Base-by-base conservation (phyloP, 2,888 invertebrate species). In the Andrena camellia region DNA sequence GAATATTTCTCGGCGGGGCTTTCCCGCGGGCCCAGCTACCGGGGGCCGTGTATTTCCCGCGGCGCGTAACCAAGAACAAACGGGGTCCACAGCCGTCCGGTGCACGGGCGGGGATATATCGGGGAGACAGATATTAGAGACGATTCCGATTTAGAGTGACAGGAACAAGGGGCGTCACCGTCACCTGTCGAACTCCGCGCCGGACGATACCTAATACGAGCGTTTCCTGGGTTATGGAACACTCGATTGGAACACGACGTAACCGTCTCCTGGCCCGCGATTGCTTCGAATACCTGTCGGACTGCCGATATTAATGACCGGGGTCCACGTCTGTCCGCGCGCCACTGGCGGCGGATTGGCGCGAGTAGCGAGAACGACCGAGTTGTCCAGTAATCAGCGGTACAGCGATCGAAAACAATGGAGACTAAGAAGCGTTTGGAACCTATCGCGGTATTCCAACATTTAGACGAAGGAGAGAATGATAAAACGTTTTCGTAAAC, bases 181-280 rank as follows among this genome's bases (percentile, higher is more conserved):
- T 83, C 73, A 70, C 69, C 73, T 73, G 81, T 81, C 81, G 66
- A 57, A 35, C 42, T 62, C 60, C 42, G 23, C n/a, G 33, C 29
- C 42, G 72, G 69, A 68, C 60, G 59, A 59, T 68, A 76, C 59
- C 70, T 42, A 42, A 42, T 42, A 42, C 42, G 17, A 42, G 42
- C 63, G 57, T 73, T 70, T 57, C 60, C 52, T 54, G 48, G 26
- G 42, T 60, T 52, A 10, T 54, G 66, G 57, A 35, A 62, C 70
- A 42, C 29, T 62, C 80, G 74, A 82, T 82, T 66, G 66, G 66
- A 66, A 67, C 69, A 71, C 79, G 77, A 59, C 75, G 63, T 68
- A 67, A 48, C 72, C 60, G 60, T 59, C 72, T 52, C n/a, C 76
- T 23, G 29, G 42, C 42, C 42, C 62, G 29, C 78, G 20, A 35